Base-by-base conservation (phyloP, 2,113 vertebrate genomes). In the Triplophysa siluroides region DNA sequence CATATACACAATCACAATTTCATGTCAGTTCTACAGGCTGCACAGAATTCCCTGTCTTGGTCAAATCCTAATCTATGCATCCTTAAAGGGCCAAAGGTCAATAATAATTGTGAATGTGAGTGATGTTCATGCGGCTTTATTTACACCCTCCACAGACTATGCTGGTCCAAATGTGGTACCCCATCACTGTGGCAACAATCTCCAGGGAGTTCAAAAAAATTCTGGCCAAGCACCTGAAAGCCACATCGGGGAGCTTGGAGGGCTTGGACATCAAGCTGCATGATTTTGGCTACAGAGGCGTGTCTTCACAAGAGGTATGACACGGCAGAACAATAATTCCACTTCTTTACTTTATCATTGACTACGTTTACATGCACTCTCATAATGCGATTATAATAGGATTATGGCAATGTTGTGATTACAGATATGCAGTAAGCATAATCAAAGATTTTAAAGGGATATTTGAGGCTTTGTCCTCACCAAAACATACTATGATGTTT, bases 141-240 rank as follows among this genome's bases (percentile, higher is more conserved):
- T 43, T 68, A 26, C 60, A 73, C 23, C 67, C 68, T 78, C 38
- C 18, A 11, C 60, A 93, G 93, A 93, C 92, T 10, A 91, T 93
- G 90, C 85, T 94, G 81, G 86, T 94, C 43, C 92, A 93, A 89
- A 91, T 92, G 89, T 94, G 92, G 93, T 94, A 93, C 69, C 93
- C 93, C 29, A 93, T 93, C 84, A 94, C 92, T 4, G 92, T 94
- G 21, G 92, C 92, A 33, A 93, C 93, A 29, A 78, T 92, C 56
- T 93, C 92, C 81, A 88, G 92, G 78, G 92, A 93, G 85, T 92
- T 92, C 66, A 94, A 94, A 86, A 93, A 93, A 89, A 92, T 92
- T 82, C 82, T 93, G 64, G 91, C 92, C 71, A 91, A 90, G 83
- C 90, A 93, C 80, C 87, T 94, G 63, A 91, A 88, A 73, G 89